Evolutionary conservation across 2,113 vertebrate species (phyloP), one percentile per base, ranked within the genome.

Genomic region (Paratilapia polleni): DNA sequence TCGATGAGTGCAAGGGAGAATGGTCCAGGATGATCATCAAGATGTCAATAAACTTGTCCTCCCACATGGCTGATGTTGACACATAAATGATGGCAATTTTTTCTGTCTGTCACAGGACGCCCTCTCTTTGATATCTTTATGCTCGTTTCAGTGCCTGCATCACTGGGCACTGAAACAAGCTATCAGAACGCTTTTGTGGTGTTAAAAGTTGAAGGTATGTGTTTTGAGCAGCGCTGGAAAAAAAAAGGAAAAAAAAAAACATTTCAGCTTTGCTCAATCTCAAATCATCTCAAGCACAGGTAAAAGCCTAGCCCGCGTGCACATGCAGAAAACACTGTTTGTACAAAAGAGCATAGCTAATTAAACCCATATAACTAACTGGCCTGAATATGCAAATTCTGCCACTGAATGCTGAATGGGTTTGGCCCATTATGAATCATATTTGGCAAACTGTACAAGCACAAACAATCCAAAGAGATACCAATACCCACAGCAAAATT

Each of bases 21-120:
- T 87, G 89, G 94, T 91, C 92, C 88, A 89, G 84, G 84, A 88
- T 88, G 88, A 95, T 94, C 94, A 94, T 94, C 94, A 94, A 90
- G 83, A 93, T 94, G 94, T 92, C 94, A 94, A 94, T 95, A 95
- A 92, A 92, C 88, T 91, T 94, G 94, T 94, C 94, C 94, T 94
- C 94, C 94, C 94, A 94, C 94, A 93, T 86, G 88, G 91, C 91
- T 92, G 91, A 91, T 91, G 94, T 93, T 94, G 93, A 94, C 92
- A 94, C 89, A 88, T 93, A 94, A 94, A 94, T 94, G 92, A 94
- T 91, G 93, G 90, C 93, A 93, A 88, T 92, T 94, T 94, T 92
- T 94, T 86, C 89, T 89, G 68, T 78, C 91, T 94, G 93, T 95
- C 94, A 91, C 88, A 74, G 80, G 82, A 84, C 88, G 84, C 77